Evolutionary conservation across 2,888 invertebrate species (phyloP), one percentile per base, ranked within the genome.

Genomic region (Bombylius major): DNA sequence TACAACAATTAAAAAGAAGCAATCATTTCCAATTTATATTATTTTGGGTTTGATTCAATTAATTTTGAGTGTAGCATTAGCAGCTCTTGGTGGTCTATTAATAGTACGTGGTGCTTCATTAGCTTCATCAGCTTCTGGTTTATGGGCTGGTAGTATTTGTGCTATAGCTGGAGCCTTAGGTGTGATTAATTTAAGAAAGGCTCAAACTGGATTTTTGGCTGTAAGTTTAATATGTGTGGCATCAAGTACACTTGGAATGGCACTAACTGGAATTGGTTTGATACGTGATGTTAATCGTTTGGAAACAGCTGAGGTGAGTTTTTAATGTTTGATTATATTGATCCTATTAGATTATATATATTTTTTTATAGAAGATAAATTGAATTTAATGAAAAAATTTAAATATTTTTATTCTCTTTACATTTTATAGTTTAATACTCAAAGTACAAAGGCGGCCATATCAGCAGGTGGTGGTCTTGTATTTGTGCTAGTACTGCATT

Each of bases 141-240:
- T 74, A 61, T 74, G 72, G 73, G 67, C 72, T 9, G 73, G 74
- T 5, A 62, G 69, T 23, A 68, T 70, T 59, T 71, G 72, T 13
- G 72, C 72, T 4, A 66, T 72, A 36, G 70, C 73, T 5, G 74
- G 74, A 47, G 69, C 73, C 39, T 57, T 74, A 61, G 73, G 75
- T 51, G 71, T 73, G 58, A 72, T 74, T 53, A 72, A 73, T 64
- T 66, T 74, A 61, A 66, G 69, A 39, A 72, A 71, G 56, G 70
- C 71, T 5, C 70, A 70, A 59, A 71, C 71, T 34, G 73, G 72
- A 44, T 74, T 74, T 62, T 56, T 74, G 62, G 74, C 73, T 11
- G 62, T 72, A 13, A 74, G 71, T 62, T 63, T 74, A 61, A 69
- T 74, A 46, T 73, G 73, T 61, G 71, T 74, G 50, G 74, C 73